Conservation (phyloP, 1,140 invertebrate species). For the Manduca sexta region DNA sequence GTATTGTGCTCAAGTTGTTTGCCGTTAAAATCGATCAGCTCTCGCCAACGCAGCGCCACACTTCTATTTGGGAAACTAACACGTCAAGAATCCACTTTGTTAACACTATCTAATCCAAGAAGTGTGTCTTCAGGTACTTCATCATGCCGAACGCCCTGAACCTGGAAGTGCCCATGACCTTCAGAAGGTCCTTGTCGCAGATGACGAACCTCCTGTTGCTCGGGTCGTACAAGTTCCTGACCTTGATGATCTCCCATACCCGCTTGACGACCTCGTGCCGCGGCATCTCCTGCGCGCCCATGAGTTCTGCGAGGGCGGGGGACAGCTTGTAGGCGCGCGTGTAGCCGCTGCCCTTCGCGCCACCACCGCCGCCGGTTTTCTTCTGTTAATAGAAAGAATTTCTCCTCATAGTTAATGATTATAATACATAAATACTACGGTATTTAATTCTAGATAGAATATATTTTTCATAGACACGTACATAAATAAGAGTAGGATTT, state of each 20-base stretch:
- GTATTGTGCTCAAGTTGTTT: too few relatives aligned
- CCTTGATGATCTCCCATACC: conserved; percentile 94
- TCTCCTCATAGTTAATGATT: too few relatives aligned
- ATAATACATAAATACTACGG: too few relatives aligned
- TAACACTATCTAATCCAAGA: conserved; percentile 3
- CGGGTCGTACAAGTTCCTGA: conserved; percentile 92
- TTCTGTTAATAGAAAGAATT: too few relatives aligned
- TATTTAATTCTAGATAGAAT: too few relatives aligned
- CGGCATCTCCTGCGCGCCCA: conserved; percentile 89
- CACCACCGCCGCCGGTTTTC: conserved; percentile 54
- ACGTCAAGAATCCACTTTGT: too few relatives aligned
- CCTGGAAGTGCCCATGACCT: conserved; percentile 91
- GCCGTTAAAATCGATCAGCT: too few relatives aligned
- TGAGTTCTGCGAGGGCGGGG: conserved; percentile 87
- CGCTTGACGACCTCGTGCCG: conserved; percentile 95
- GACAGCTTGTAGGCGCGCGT: conserved; percentile 88
- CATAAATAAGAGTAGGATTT: too few relatives aligned
- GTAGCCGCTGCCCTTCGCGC: conserved; percentile 83
- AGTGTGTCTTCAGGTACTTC: conserved; percentile 85
- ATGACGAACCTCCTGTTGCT: conserved; percentile 96
- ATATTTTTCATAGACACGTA: too few relatives aligned
- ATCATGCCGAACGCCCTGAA: conserved; percentile 96
- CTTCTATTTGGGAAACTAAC: too few relatives aligned
- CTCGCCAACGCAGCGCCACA: too few relatives aligned
- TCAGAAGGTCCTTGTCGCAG: conserved; percentile 92